These are phyloP conservation scores for Cossypha caffra DNA, from an alignment of 2,797 vertebrate genomes.

Conservation along the genomic window DNA sequence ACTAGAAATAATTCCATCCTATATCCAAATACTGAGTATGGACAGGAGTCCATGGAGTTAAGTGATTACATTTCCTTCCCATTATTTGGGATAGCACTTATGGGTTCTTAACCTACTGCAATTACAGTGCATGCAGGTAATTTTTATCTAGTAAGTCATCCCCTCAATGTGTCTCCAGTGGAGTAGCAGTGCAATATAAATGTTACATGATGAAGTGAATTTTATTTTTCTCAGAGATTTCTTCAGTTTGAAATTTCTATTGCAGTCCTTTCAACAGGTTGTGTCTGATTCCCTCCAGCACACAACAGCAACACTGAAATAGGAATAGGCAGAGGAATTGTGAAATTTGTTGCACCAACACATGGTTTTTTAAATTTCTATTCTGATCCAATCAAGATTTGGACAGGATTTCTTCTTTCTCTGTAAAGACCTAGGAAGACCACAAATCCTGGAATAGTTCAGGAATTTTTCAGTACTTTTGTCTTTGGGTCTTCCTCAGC, in stretches of 20 bases:
- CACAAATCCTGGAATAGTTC: background rate
- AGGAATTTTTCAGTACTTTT: background rate
- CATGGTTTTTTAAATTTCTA: background rate
- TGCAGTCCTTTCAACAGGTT: background rate
- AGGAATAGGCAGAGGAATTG: background rate
- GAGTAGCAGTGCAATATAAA: background rate
- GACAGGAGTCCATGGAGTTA: background rate
- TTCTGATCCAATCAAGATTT: background rate
- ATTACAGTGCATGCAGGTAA: background rate
- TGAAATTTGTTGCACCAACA: background rate
- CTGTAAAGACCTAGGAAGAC: background rate
- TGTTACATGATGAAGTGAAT: background rate
- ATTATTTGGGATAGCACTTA: background rate
- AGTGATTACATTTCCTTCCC: background rate
- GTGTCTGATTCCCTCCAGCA: background rate
- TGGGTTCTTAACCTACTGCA: background rate
- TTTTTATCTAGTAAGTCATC: constrained; percentile 3
- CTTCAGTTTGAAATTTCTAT: background rate
- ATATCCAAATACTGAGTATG: background rate
- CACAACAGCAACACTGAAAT: background rate
- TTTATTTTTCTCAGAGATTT: background rate
- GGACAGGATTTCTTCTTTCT: background rate
- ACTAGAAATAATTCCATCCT: background rate
- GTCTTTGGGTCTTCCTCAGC: background rate
- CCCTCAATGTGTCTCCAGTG: background rate